Base-by-base conservation (phyloP, 2,888 invertebrate genomes). In the Stenichneumon culpator region DNA sequence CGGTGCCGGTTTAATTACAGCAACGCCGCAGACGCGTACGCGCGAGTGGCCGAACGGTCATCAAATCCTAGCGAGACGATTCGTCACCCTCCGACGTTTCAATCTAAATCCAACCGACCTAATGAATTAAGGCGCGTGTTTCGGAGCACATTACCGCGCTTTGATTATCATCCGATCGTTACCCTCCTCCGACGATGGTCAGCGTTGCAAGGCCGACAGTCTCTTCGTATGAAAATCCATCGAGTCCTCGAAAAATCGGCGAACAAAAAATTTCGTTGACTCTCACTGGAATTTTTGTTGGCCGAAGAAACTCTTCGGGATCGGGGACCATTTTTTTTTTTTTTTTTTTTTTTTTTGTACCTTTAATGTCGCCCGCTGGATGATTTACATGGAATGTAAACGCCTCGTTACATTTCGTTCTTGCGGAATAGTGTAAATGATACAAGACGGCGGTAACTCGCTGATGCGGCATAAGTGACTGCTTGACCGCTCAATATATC, bases 21-120 rank as follows among this genome's bases (percentile, higher is more conserved):
- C 65, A 65, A 78, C 78, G 82, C 67, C 75, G 54, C 79, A 67
- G 63, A 63, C 67, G 47, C 79, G 70, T 70, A 75, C 65, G 36
- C 67, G n/a, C 78, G 74, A 65, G 32, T 67, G 77, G 65, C 47
- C 77, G 77, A 67, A 67, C 77, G 77, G 72, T 36, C 85, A 77
- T 85, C 79, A 82, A 85, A 85, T 82, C 77, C 68, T 72, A 72
- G 79, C 65, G 67, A 47, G 87, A 89, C 90, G 89, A 92, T 92
- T 92, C 92, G 92, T 92, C 90, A 91, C 89, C 91, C 90, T 90
- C 89, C 89, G 90, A 92, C 90, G 88, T 90, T 91, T 91, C 90
- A 92, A 92, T 92, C 92, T 90, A 92, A 92, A 90, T 88, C 83
- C 83, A 86, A 84, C 87, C 87, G 79, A 67, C 86, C 85, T 89